Percentiles rank a stretch among this genome's conserved stretches.
These are phyloP conservation scores for Dinocampus coccinellae DNA, from an alignment of 2,888 invertebrate genomes.

Conservation along the genomic window DNA sequence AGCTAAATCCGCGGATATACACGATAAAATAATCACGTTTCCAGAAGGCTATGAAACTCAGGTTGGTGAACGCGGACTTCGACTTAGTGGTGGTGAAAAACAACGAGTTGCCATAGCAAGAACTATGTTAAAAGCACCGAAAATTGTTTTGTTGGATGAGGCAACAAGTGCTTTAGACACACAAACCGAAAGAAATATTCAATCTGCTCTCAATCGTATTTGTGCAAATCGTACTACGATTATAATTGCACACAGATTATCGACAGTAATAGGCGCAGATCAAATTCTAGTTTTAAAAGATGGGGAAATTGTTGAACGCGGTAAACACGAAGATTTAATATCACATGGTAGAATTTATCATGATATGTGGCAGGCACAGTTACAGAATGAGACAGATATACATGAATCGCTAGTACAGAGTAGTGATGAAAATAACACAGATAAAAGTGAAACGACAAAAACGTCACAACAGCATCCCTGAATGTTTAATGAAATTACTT, in stretches of 20 bases:
- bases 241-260: slow-evolving; percentile 93
- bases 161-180: slow-evolving; percentile 97
- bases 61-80: slow-evolving; percentile 95
- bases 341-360: slow-evolving; percentile 81
- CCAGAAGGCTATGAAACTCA: slow-evolving; percentile 89
- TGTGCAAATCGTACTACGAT: slow-evolving; percentile 91
- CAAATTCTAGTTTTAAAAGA: slow-evolving; percentile 94
- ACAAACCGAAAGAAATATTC: slow-evolving; percentile 83
- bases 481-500: slow-evolving; percentile 2
- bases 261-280: slow-evolving; percentile 95
- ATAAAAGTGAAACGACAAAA: slow-evolving; percentile 1
- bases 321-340: slow-evolving; percentile 75
- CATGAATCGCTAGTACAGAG: slow-evolving; percentile 21
- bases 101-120: slow-evolving; percentile 97
- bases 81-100: slow-evolving; percentile 97
- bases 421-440: slow-evolving; percentile 21
- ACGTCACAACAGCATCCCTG: slow-evolving; percentile 11
- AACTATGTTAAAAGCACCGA: slow-evolving; percentile 92
- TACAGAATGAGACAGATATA: slow-evolving; percentile 72
- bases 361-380: slow-evolving; percentile 94
- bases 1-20: slow-evolving; percentile 93
- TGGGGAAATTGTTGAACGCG: slow-evolving; percentile 92
- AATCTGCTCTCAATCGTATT: slow-evolving; percentile 79
- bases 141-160: slow-evolving; percentile 93
- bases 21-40: slow-evolving; percentile 90